These are phyloP conservation scores for Drosophila baimaii DNA, from an alignment of 1,140 invertebrate genomes.

Conservation along the genomic window DNA sequence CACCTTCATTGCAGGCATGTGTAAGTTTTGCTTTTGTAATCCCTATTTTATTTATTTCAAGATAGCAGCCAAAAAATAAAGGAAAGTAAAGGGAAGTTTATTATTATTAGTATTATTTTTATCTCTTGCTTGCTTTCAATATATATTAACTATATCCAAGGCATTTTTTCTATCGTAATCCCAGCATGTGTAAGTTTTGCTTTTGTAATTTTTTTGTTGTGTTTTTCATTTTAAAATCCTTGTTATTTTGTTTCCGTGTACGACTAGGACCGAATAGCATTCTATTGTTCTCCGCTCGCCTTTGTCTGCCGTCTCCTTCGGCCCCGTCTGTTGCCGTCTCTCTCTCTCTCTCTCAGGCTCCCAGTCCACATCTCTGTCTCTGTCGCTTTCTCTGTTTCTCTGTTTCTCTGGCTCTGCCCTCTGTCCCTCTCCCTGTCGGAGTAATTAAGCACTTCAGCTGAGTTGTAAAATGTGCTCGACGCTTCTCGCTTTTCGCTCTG, in stretches of 20 bases:
- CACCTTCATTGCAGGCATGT: too few species aligned
- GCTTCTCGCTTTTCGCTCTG: conserved; percentile 34
- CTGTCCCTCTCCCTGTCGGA: conserved; percentile 37
- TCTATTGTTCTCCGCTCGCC: conserved; percentile 60
- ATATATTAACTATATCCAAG: neutral
- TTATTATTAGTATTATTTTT: too few species aligned
- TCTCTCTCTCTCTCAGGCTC: conserved; percentile 1
- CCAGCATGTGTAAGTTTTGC: neutral
- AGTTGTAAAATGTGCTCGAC: conserved; percentile 75
- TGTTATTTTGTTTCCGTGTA: neutral
- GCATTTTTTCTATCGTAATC: too few species aligned
- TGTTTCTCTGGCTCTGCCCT: neutral
- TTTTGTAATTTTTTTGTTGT: neutral
- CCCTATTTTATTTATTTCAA: too few species aligned
- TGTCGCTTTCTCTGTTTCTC: neutral
- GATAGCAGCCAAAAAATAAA: too few species aligned
- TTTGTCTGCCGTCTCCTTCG: conserved; percentile 41
- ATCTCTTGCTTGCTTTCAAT: too few species aligned
- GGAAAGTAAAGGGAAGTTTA: too few species aligned
- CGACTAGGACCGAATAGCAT: conserved; percentile 43
- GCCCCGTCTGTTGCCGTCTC: neutral
- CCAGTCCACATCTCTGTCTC: neutral
- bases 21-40: too few species aligned
- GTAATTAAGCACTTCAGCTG: conserved; percentile 80
- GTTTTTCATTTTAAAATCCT: neutral